Base-by-base conservation (phyloP, 2,888 invertebrate species). In the Danaus chrysippus region DNA sequence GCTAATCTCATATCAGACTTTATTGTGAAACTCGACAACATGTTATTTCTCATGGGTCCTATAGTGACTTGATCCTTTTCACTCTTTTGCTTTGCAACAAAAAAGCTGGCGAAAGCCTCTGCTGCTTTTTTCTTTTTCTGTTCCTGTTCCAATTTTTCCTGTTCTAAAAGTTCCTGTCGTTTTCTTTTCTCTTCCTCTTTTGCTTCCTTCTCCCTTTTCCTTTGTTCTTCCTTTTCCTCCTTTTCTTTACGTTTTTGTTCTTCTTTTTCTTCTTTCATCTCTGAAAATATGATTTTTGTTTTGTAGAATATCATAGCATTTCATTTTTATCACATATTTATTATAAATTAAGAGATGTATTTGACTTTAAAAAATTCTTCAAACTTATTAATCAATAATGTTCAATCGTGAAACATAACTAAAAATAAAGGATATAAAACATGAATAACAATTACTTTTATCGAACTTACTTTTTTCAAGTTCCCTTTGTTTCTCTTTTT, bases 1-100 rank as follows among this genome's bases (percentile, higher is more conserved):
- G 98, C 98, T 65, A 98, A 76, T 76, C 94, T 93, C 98, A 98
- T 98, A 77, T 97, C 96, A 44, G 93, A 93, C 86, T 97, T 98
- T 3, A 98, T 80, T 13, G 86, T 83, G 59, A 91, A 91, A 70
- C 86, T 88, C 23, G 91, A 89, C 9, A 91, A 72, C 75, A 87
- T 78, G 68, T 77, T 77, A 62, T 82, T 86, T 68, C 85, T 90
- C 1, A 86, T 72, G 10, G 81, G 73, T n/a, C 76, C 79, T n/a
- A 76, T 70, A 49, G 72, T 76, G 0, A 76, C 68, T 62, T 82
- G 83, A 2, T 87, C 84, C 63, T 87, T 89, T 11, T 92, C 87
- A 1, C 73, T 68, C 65, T 90, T 91, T 67, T 91, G 94, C 75
- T 93, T 94, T 3, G 93, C 88, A 0, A 95, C 94, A 82, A 97